Evolutionary conservation across 2,888 invertebrate genomes (phyloP).

Genomic region (Drosophila atripex): DNA sequence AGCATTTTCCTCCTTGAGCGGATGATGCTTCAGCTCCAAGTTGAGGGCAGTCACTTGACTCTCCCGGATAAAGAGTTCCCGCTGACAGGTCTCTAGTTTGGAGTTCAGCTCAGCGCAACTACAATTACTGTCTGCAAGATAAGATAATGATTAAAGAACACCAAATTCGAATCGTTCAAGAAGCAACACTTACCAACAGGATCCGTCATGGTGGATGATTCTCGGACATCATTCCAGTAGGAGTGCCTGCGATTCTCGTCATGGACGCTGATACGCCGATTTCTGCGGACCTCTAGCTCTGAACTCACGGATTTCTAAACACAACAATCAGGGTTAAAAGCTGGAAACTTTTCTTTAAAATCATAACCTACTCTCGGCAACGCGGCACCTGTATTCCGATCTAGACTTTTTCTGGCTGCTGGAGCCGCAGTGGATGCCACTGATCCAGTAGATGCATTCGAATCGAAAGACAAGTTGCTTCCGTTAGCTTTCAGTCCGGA

Average conservation of each 20-base stretch:
- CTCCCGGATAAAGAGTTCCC: constrained; percentile 72
- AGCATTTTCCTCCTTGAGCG: constrained; percentile 79
- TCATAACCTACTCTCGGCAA: constrained; percentile 52
- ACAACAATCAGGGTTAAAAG: background rate
- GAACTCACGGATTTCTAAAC: constrained; percentile 48
- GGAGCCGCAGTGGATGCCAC: background rate
- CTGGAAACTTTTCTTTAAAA: background rate
- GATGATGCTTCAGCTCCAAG: constrained; percentile 80
- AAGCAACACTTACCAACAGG: constrained; percentile 67
- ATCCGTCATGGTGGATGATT: constrained; percentile 80
- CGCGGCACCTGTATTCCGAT: constrained; percentile 56
- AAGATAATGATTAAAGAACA: background rate
- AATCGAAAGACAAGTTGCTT: constrained; percentile 56
- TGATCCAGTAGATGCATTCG: constrained; percentile 54
- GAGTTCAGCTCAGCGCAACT: constrained; percentile 72
- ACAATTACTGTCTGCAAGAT: constrained; percentile 64
- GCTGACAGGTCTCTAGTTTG: constrained; percentile 77
- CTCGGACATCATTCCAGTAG: constrained; percentile 65
- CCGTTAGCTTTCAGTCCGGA: constrained; percentile 19
- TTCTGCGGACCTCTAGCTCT: constrained; percentile 71
- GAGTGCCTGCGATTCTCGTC: constrained; percentile 81
- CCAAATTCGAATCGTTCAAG: too few relatives aligned
- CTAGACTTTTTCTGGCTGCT: constrained; percentile 54
- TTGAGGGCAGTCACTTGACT: constrained; percentile 78
- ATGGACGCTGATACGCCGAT: constrained; percentile 77